Base-by-base conservation (phyloP, 1,140 invertebrate species). In the Drosophila mayri region DNA sequence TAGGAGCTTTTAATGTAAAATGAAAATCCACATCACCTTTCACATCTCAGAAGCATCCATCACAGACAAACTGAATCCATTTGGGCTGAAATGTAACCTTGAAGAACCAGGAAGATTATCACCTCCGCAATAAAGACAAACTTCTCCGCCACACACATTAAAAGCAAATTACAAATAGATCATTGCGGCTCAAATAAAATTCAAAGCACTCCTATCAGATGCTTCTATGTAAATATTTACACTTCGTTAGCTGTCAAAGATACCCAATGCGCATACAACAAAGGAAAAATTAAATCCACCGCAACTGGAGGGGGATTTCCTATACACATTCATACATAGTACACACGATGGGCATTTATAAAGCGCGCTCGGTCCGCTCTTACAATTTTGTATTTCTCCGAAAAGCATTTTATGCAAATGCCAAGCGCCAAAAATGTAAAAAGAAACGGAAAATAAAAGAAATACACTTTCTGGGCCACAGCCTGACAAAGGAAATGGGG, bases 161-260 rank as follows among this genome's bases (percentile, higher is more conserved):
- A 73, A 73, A 73, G 60, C 70, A 73, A 73, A 73, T 73, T 73
- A 73, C 70, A 73, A 72, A 73, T 73, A 73, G 52, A 73, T 73
- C 66, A 73, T 73, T 73, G 35, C 54, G 28, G 54, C 67, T 60
- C 54, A 60, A 72, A 73, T 72, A 43, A 25, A 73, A 73, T 60
- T 20, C 25, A 50, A 59, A 72, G 37, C 66, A 60, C 70, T 73
- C 57, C 44, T 83, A 84, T 84, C 76, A 47, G 64, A 67, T 63
- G 70, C 60, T 79, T 58, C 60, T 79, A 54, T 71, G 76, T 46
- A 87, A 87, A 86, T 87, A 86, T 86, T 86, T 86, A 87, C 83
- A 86, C 82, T 87, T 86, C 82, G 82, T 86, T 87, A 82, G 58
- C 79, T 82, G 83, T 75, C 82, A 87, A 79, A 86, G 79, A 82